Conservation (phyloP, 53 echinoderm and acorn worm genomes). For the Mesocentrotus franciscanus region DNA sequence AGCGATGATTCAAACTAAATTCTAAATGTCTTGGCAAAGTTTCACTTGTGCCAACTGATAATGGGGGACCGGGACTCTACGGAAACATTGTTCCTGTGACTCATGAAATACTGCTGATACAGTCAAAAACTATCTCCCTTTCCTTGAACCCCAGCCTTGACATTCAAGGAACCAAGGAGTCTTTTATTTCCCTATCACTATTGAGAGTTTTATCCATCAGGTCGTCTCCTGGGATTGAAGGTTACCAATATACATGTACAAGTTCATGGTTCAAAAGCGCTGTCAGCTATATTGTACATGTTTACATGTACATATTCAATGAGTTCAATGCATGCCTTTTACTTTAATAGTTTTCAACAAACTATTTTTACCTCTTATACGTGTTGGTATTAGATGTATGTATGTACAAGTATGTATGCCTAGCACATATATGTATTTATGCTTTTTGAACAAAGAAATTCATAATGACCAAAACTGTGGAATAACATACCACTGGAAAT, state of each 20-base stretch:
- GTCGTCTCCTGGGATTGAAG: background rate
- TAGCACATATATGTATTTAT: too few relatives aligned
- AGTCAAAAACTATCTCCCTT: background rate
- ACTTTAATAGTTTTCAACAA: too few relatives aligned
- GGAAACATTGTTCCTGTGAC: conserved; percentile 45
- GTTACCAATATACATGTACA: background rate
- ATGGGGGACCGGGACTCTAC: background rate
- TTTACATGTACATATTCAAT: background rate
- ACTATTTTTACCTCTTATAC: too few relatives aligned
- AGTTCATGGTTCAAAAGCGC: background rate
- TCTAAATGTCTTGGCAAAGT: background rate
- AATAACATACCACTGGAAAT: too few relatives aligned
- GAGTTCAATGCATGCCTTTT: background rate
- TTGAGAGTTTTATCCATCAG: background rate
- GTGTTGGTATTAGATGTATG: too few relatives aligned
- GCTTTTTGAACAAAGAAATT: too few relatives aligned
- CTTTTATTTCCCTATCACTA: background rate
- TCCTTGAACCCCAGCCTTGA: conserved; percentile 18
- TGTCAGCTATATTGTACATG: background rate
- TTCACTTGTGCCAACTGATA: background rate
- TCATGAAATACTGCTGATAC: conserved; percentile 26
- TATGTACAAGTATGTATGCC: too few relatives aligned
- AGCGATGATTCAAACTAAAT: conserved; percentile 8
- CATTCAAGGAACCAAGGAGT: background rate
- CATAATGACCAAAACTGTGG: too few relatives aligned